Evolutionary conservation across 1,140 invertebrate species (phyloP).

Genomic region (Colletes gigas): DNA sequence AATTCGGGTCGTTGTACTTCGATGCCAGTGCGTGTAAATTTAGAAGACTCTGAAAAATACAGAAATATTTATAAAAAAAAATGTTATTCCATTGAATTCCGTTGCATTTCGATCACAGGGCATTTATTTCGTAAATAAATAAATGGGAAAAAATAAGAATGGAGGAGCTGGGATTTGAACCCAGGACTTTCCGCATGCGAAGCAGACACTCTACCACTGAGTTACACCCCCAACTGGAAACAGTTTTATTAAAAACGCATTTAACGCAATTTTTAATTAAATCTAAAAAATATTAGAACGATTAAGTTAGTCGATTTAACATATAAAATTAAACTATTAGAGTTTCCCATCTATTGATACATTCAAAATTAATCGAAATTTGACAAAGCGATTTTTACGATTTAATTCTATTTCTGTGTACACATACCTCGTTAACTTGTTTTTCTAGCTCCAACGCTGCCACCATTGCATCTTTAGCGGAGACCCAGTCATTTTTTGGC

Average conservation of each 20-base stretch:
- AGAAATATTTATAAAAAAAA: conserved; percentile 1
- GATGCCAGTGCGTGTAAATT: conserved; percentile 85
- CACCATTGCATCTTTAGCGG: conserved; percentile 85
- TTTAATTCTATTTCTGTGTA: neutral
- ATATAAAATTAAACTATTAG: neutral
- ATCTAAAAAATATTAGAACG: neutral
- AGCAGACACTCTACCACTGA: conserved; percentile 79
- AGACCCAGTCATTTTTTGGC: conserved; percentile 84
- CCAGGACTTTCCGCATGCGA: conserved; percentile 79
- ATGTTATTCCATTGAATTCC: neutral
- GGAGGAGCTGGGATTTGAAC: conserved; percentile 80
- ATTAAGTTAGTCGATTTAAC: conserved; percentile 32
- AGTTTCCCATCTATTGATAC: neutral
- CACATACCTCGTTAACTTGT: conserved; percentile 84
- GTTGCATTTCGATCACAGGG: neutral
- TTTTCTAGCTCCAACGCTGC: conserved; percentile 90
- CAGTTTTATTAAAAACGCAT: neutral
- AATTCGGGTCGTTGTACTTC: conserved; percentile 86
- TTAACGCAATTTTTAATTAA: neutral
- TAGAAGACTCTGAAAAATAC: conserved; percentile 83
- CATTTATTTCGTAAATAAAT: neutral
- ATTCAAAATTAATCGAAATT: neutral
- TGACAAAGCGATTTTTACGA: neutral
- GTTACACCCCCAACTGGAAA: conserved; percentile 72
- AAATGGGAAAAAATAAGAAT: conserved; percentile 49